Base-by-base conservation (phyloP, 2,113 vertebrate genomes). In the Clinocottus analis region DNA sequence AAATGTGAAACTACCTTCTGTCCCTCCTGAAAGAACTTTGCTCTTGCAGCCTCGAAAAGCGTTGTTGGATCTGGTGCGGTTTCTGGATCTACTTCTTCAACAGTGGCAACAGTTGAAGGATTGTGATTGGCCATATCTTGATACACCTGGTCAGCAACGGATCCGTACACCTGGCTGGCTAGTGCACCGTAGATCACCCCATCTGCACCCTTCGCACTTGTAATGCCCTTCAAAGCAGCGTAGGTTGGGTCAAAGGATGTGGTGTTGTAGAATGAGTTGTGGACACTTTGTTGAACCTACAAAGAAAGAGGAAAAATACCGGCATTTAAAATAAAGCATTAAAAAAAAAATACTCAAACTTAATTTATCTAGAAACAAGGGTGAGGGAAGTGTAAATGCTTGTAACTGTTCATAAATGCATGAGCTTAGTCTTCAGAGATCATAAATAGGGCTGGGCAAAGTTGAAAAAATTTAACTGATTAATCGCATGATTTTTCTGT, bases 221-320 rank as follows among this genome's bases (percentile, higher is more conserved):
- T 88, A 87, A 94, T 93, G 64, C 94, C 94, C 76, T 93, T 95
- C 12, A 95, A 87, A 17, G 94, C 94, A 25, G 94, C 93, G 0
- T 97, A 97, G 35, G 96, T 95, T 16, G 95, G 91, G 21, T 97
- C 96, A 75, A 96, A 96, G 2, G 94, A 94, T 51, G 96, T 95
- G 0, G 96, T 91, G 76, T 96, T 95, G 89, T 96, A 97, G 47
- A 96, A 93, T 1, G 94, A 96, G 83, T 96, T 96, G 66, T 95
- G 87, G 56, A 94, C 82, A 82, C 92, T 78, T 93, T 79, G 95
- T 81, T 95, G 95, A 85, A 95, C 95, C 91, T 96, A 89, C n/a
- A 90, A 77, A 35, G 2, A 62, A 43, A 79, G 9, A 67, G 1
- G 9, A 43, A 5, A 60, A 13, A 70, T 17, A 45, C 1, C 7